Percentiles rank a stretch among this genome's conserved stretches.
phyloP scores from a whole-genome alignment of 1,140 invertebrate species.

The Caerostris darwini region DNA sequence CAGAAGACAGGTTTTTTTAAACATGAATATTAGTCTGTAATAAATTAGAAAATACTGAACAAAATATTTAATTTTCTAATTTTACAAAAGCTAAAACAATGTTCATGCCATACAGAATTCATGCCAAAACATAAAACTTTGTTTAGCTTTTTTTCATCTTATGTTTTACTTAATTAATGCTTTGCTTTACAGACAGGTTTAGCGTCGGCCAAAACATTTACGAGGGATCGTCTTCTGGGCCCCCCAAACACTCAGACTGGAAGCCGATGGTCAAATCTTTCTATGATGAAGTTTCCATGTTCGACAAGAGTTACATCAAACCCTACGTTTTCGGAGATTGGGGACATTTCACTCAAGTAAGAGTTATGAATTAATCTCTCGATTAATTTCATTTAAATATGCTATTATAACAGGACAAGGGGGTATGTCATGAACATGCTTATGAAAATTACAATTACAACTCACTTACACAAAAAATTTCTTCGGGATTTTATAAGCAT shows the following conservation, averaged over 20 bases:
- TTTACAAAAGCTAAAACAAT: no score
- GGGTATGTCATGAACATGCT: not conserved
- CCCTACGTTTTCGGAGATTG: not conserved
- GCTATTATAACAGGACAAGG: not conserved
- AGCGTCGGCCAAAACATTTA: not conserved
- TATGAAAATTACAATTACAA: not conserved
- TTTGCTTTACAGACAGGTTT: not conserved
- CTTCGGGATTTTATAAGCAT: not conserved
- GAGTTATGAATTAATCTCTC: not conserved
- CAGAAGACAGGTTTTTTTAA: no score
- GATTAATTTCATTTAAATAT: not conserved
- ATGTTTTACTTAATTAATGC: no score
- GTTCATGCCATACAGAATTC: no score
- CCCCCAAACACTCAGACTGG: not conserved
- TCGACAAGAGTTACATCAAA: not conserved
- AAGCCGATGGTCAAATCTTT: not conserved
- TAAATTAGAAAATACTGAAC: no score
- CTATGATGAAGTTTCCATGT: not conserved
- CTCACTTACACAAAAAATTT: not conserved
- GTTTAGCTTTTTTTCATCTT: no score
- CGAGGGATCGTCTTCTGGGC: not conserved
- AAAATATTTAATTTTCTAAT: no score
- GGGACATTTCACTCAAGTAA: not conserved
- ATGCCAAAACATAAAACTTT: no score
- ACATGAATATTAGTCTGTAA: no score